phyloP scores from a whole-genome alignment of 2,113 vertebrate genomes.

The Hypocryptadius cinnamomeus region DNA sequence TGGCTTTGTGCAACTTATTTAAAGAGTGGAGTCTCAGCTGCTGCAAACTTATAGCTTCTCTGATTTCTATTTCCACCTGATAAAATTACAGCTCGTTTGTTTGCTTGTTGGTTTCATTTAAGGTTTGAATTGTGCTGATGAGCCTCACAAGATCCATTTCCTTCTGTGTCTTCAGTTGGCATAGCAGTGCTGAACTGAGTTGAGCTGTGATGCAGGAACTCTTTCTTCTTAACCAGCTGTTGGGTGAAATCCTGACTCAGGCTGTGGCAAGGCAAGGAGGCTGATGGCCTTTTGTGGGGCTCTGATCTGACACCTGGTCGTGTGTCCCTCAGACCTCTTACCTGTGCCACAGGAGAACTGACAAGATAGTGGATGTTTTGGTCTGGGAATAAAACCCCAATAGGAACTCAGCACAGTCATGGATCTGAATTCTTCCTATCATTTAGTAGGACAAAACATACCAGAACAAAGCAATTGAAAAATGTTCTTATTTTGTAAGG shows the following conservation, averaged over 20 bases:
- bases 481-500: neutral
- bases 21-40: neutral
- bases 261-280: neutral
- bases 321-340: neutral
- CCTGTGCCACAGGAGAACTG: neutral
- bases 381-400: neutral
- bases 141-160: constrained; percentile 3
- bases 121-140: constrained; percentile 49
- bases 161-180: neutral
- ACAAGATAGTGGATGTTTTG: neutral
- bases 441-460: neutral
- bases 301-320: neutral
- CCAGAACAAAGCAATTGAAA: neutral
- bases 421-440: neutral
- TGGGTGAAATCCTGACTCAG: neutral
- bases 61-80: constrained; percentile 50
- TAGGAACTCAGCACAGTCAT: neutral
- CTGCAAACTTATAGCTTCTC: neutral
- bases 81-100: constrained; percentile 21
- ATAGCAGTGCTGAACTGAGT: neutral
- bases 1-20: neutral
- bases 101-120: constrained; percentile 43
- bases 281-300: neutral
- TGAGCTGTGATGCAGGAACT: neutral
- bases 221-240: neutral